Evolutionary conservation across 2,888 invertebrate species (phyloP).

Genomic region (Drosophila anomalata): DNA sequence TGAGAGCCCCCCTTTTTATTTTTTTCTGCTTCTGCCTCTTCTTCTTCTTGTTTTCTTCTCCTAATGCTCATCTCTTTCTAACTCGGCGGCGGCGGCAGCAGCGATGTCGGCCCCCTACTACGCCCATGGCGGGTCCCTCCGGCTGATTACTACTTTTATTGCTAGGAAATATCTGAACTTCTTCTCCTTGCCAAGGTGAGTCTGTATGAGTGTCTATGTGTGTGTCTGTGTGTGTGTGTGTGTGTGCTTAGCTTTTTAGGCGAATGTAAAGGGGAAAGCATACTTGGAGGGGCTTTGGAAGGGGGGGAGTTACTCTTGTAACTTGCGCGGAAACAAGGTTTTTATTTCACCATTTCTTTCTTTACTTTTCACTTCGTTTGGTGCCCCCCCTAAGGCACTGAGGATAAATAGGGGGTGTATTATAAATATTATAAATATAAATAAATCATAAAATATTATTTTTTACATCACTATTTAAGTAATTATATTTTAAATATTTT

Average conservation of each 20-base stretch:
- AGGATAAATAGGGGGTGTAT: neutral
- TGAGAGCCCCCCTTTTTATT: neutral
- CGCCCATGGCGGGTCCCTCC: conserved; percentile 45
- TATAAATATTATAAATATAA: neutral
- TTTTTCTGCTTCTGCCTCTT: conserved; percentile 43
- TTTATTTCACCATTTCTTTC: conserved; percentile 79
- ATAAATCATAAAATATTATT: neutral
- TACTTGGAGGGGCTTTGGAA: neutral
- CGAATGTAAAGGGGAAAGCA: conserved; percentile 41
- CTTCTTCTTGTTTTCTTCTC: conserved; percentile 44
- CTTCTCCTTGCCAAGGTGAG: conserved; percentile 72
- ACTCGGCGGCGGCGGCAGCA: conserved; percentile 71
- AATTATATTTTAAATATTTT: neutral
- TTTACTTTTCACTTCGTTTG: conserved; percentile 64
- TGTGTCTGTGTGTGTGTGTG: conserved; percentile 41
- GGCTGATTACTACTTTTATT: conserved; percentile 84
- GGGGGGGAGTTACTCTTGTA: conserved; percentile 53
- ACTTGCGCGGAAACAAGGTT: conserved; percentile 80
- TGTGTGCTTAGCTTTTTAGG: conserved; percentile 75
- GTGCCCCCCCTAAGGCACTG: conserved; percentile 55
- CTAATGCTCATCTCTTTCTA: conserved; percentile 84
- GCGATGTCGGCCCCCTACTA: neutral
- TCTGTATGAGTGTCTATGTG: conserved; percentile 41
- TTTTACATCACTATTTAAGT: too few relatives aligned
- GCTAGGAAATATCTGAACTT: conserved; percentile 80